phyloP scores from a whole-genome alignment of 2,888 invertebrate genomes.

The Schrankia costaestrigalis region DNA sequence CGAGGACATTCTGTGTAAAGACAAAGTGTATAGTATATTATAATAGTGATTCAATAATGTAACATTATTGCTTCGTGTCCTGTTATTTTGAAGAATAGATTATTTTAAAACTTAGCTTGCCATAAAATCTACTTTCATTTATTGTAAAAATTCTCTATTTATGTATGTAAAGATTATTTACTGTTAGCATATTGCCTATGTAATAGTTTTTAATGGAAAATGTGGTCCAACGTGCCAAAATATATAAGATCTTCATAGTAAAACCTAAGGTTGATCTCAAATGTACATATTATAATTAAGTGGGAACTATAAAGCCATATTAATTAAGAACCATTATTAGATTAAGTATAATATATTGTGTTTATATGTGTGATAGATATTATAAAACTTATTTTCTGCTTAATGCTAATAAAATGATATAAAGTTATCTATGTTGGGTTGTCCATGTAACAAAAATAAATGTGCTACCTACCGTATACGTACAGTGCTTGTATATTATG shows the following conservation, averaged over 20 bases:
- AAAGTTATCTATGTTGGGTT: too few relatives aligned
- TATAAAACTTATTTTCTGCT: too few relatives aligned
- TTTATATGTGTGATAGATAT: slow-evolving; percentile 30
- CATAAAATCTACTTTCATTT: slow-evolving; percentile 30
- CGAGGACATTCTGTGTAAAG: too few relatives aligned
- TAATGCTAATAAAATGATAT: too few relatives aligned
- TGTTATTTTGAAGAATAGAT: slow-evolving; percentile 19
- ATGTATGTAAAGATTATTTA: slow-evolving; percentile 36
- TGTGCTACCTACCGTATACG: too few relatives aligned
- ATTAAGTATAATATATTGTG: slow-evolving; percentile 31
- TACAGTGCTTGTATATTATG: too few relatives aligned
- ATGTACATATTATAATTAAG: slow-evolving; percentile 61
- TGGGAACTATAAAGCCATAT: slow-evolving; percentile 40
- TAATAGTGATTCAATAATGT: slow-evolving; percentile 14
- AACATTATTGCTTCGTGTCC: slow-evolving; percentile 25
- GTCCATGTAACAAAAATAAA: too few relatives aligned
- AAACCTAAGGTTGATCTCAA: slow-evolving; percentile 76
- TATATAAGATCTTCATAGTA: slow-evolving; percentile 69
- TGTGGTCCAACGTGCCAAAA: slow-evolving; percentile 78
- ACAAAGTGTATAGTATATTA: slow-evolving; percentile 4
- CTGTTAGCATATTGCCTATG: slow-evolving; percentile 33
- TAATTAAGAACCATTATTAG: slow-evolving; percentile 29
- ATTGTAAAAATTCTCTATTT: slow-evolving; percentile 36
- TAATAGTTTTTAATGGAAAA: slow-evolving; percentile 31
- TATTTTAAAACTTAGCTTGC: slow-evolving; percentile 32